Evolutionary conservation across 2,797 vertebrate genomes (phyloP).

Genomic region (Bovichtus diacanthus): DNA sequence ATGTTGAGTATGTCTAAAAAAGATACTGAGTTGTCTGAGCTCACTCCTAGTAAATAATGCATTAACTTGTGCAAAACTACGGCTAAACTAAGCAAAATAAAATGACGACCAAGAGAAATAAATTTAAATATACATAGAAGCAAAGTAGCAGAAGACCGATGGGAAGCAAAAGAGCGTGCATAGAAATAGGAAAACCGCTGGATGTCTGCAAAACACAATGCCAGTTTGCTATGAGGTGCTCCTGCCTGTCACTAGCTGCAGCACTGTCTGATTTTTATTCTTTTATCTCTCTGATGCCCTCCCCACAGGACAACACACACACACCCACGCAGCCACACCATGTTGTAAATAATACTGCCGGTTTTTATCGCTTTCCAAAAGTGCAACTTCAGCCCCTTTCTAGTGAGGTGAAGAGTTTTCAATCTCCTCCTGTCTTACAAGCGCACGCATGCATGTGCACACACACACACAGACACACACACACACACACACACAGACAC

Average conservation of each 20-base stretch:
- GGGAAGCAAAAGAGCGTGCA: neutral
- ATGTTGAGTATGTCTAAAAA: neutral
- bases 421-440: slow-evolving; percentile 59
- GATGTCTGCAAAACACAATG: slow-evolving; percentile 16
- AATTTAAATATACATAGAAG: neutral
- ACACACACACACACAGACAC: slow-evolving; percentile 10
- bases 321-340: slow-evolving; percentile 14
- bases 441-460: slow-evolving; percentile 39
- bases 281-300: slow-evolving; percentile 66
- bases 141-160: neutral
- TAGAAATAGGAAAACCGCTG: neutral
- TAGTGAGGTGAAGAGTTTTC: slow-evolving; percentile 57
- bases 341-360: slow-evolving; percentile 59
- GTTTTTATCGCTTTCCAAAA: slow-evolving; percentile 69
- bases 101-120: neutral
- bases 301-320: slow-evolving; percentile 27
- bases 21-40: neutral
- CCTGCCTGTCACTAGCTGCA: slow-evolving; percentile 57
- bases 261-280: slow-evolving; percentile 43
- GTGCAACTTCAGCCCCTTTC: slow-evolving; percentile 77
- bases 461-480: neutral
- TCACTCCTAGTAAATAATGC: slow-evolving; percentile 6
- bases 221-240: slow-evolving; percentile 39
- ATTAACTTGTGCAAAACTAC: neutral
- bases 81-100: neutral